Evolutionary conservation across 2,888 invertebrate genomes (phyloP).

Genomic region (Dinocampus coccinellae): DNA sequence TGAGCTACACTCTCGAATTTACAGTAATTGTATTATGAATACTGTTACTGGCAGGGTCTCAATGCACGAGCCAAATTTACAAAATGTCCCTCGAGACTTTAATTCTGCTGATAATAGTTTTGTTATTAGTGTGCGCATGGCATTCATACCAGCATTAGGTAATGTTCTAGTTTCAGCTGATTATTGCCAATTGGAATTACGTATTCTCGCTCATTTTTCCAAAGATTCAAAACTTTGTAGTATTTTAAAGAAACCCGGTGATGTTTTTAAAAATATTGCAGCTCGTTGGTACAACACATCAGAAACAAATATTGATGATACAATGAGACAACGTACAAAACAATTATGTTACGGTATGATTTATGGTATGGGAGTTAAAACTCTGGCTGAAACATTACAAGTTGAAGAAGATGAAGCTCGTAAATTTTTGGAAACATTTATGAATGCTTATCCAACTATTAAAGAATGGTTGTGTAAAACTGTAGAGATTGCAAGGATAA

Average conservation of each 20-base stretch:
- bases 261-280: constrained; percentile 89
- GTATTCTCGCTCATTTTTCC: constrained; percentile 92
- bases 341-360: constrained; percentile 96
- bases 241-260: constrained; percentile 77
- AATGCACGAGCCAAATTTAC: constrained; percentile 94
- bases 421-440: constrained; percentile 85
- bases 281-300: constrained; percentile 83
- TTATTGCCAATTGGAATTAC: constrained; percentile 95
- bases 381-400: constrained; percentile 83
- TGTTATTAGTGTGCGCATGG: constrained; percentile 75
- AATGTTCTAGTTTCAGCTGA: constrained; percentile 88
- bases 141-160: constrained; percentile 76
- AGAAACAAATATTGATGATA: constrained; percentile 78
- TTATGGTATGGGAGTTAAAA: constrained; percentile 93
- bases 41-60: constrained; percentile 87
- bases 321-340: constrained; percentile 88
- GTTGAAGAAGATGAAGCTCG: constrained; percentile 84
- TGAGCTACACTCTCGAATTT: constrained; percentile 71
- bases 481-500: constrained; percentile 76
- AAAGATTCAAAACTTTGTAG: constrained; percentile 78
- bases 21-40: constrained; percentile 77
- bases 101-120: constrained; percentile 67
- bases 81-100: constrained; percentile 91
- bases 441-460: constrained; percentile 81
- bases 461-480: constrained; percentile 74